phyloP scores from a whole-genome alignment of 2,888 invertebrate genomes.

The Folsomia manolachei region DNA sequence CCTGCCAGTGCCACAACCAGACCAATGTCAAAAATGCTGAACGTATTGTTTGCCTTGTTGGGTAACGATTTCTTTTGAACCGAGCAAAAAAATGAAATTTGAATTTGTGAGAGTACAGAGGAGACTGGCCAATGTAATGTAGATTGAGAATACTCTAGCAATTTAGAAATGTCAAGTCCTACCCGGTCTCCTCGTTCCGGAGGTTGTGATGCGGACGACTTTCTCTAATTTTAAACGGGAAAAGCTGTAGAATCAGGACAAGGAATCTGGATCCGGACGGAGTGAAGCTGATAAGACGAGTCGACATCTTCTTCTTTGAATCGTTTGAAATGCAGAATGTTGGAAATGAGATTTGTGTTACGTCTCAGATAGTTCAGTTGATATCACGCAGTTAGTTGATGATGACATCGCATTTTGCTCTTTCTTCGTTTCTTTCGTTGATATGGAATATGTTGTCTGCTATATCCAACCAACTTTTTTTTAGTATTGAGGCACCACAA shows the following conservation, averaged over 20 bases:
- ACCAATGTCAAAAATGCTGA: too few species aligned
- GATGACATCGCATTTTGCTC: slow-evolving; percentile 3
- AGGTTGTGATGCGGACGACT: background rate
- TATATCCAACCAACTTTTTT: background rate
- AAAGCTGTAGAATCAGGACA: background rate
- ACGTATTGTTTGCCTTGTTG: background rate
- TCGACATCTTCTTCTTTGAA: background rate
- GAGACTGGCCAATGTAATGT: background rate
- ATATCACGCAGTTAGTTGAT: slow-evolving; percentile 2
- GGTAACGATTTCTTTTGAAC: background rate
- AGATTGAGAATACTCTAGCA: background rate
- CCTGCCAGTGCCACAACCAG: too few species aligned
- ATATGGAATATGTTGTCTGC: background rate
- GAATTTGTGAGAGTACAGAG: background rate
- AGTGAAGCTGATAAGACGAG: background rate
- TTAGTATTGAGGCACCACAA: background rate
- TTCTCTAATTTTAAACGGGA: slow-evolving; percentile 1
- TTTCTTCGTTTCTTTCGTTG: background rate
- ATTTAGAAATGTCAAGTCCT: background rate
- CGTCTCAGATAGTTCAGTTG: background rate
- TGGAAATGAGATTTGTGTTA: background rate
- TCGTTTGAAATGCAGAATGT: slow-evolving; percentile 4
- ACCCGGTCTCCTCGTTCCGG: background rate
- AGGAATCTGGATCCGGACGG: background rate
- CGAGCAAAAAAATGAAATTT: background rate